Base-by-base conservation (phyloP, 1,140 invertebrate species). In the Pachyrhynchus sulphureomaculatus region DNA sequence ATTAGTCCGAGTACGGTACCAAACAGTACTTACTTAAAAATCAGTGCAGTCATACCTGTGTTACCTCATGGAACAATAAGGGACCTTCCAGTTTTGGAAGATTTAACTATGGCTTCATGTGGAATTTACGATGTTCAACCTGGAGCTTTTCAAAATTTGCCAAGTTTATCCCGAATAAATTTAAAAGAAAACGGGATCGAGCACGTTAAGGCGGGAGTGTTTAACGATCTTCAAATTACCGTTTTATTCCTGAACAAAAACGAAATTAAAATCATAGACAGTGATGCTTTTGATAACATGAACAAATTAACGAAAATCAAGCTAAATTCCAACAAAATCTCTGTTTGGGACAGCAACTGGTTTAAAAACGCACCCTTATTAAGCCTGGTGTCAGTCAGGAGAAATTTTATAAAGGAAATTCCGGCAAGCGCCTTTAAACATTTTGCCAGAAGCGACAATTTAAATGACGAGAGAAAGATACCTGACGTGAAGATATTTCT, bases 271-370 rank as follows among this genome's bases (percentile, higher is more conserved):
- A 52, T 32, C 0, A 75, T 76, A 20, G 67, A 72, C 12, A 61
- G 37, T 17, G 60, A 56, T 32, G 72, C 73, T 26, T 75, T 76
- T 42, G 68, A 74, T 57, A 62, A 73, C 42, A 69, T 76, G 68
- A 59, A 71, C 0, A 57, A 64, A 15, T 59, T 76, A 42, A 18
- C 34, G 1, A 65, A 54, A 37, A 60, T 76, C 8, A 72, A 70
- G 18, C 41, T 75, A 12, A 72, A 75, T 47, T 52, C 52, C 10
- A 76, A 76, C 55, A 45, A 47, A 13, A 42, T 76, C 1, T 42
- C 52, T 9, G 24, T 9, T 9, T 74, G 71, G 72, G 67, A 73
- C 44, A 29, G 21, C 10, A 64, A 70, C 12, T 76, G 74, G 74
- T 75, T 76, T 39, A 64, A 51, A 15, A 63, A 70, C 34, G 64